These are phyloP conservation scores for Triops cancriformis DNA, from an alignment of 1,140 invertebrate species.

Conservation along the genomic window DNA sequence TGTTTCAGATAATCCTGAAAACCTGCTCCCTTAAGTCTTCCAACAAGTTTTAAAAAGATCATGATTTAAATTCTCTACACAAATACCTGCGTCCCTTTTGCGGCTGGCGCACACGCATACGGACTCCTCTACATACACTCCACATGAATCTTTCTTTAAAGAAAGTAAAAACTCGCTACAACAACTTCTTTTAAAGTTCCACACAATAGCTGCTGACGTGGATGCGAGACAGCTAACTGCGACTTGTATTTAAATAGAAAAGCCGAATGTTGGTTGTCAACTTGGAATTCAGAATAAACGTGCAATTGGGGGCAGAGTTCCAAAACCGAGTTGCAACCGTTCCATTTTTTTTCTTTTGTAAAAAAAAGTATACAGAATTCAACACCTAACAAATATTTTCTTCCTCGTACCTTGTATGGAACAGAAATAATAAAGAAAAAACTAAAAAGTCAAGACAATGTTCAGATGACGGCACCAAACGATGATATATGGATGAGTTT, in stretches of 20 bases:
- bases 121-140: not conserved
- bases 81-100: not conserved
- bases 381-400: not conserved
- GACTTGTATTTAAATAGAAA: slow-evolving; percentile 9
- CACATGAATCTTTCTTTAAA: not conserved
- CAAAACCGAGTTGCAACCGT: not conserved
- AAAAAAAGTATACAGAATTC: not conserved
- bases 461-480: not conserved
- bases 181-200: not conserved
- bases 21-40: not conserved
- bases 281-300: not conserved
- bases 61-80: not conserved
- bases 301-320: not conserved
- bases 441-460: not conserved
- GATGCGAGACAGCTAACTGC: not conserved
- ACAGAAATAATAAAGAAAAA: not conserved
- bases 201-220: not conserved
- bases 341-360: not conserved
- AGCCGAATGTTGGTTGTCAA: not conserved
- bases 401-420: not conserved
- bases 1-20: not conserved
- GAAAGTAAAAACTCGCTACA: not conserved
- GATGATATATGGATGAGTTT: not conserved
- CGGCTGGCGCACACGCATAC: not conserved
- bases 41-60: not conserved